Evolutionary conservation across 2,797 vertebrate species (phyloP).

Genomic region (Calcarius lapponicus): DNA sequence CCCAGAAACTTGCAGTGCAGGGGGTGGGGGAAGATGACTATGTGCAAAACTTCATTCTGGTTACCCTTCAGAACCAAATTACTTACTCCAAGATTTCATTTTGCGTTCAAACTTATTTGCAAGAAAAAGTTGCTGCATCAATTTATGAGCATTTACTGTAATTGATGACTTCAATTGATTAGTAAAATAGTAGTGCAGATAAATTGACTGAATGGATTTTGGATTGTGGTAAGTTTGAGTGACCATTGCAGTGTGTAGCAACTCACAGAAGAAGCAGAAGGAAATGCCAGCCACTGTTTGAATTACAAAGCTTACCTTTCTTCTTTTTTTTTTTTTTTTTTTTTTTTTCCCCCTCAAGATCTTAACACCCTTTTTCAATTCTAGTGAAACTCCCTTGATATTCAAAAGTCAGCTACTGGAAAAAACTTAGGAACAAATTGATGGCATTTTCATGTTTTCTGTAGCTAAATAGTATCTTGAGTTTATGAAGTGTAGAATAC

Average conservation of each 20-base stretch:
- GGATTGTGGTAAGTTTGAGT: neutral
- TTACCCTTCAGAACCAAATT: neutral
- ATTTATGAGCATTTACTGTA: neutral
- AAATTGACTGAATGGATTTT: neutral
- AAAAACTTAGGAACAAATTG: neutral
- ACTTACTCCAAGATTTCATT: neutral
- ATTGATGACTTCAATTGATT: neutral
- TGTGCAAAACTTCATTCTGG: neutral
- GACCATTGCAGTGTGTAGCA: neutral
- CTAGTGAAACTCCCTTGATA: neutral
- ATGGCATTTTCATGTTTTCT: neutral
- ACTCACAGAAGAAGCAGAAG: neutral
- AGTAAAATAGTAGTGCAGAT: neutral
- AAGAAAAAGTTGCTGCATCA: neutral
- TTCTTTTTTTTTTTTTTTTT: accelerated
- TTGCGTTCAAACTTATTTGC: neutral
- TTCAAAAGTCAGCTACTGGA: neutral
- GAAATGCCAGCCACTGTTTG: neutral
- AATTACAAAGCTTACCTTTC: neutral
- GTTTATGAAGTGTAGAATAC: neutral
- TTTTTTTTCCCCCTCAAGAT: neutral
- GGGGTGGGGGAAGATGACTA: neutral
- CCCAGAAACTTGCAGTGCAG: neutral
- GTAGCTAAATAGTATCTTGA: neutral
- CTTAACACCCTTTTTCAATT: neutral